Conservation (phyloP, 2,113 vertebrate species). For the Dipodomys spectabilis region DNA sequence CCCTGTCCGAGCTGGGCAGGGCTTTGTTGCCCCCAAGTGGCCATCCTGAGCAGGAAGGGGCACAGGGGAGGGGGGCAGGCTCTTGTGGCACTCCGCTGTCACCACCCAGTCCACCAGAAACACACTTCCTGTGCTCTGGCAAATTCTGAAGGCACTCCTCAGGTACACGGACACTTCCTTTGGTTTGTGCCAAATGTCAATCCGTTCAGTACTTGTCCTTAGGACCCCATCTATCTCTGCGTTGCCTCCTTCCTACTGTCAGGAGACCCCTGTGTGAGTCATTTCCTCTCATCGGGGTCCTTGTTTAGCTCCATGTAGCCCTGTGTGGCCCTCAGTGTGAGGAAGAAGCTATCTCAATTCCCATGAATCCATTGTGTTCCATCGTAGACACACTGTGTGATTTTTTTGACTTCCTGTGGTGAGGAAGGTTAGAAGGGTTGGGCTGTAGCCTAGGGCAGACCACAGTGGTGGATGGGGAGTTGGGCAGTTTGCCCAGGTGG, state of each 20-base stretch:
- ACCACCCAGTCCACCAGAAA: neutral
- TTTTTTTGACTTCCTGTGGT: neutral
- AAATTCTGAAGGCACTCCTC: too few species aligned
- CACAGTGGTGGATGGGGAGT: neutral
- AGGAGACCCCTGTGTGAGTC: neutral
- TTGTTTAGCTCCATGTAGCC: neutral
- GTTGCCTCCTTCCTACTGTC: neutral
- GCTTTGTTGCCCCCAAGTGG: neutral
- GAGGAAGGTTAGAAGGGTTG: neutral
- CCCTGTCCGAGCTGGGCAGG: too few species aligned
- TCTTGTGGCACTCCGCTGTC: neutral
- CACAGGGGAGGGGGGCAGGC: neutral
- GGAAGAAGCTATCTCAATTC: neutral
- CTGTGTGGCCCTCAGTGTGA: neutral
- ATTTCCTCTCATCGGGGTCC: too few species aligned
- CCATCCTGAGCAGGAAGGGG: neutral
- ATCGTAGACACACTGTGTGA: neutral
- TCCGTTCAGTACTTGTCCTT: neutral
- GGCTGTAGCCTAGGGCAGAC: neutral
- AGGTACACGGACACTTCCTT: neutral
- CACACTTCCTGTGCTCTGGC: neutral
- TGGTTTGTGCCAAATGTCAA: neutral
- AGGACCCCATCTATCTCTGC: too few species aligned
- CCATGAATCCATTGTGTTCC: neutral
- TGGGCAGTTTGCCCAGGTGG: neutral